Conservation (phyloP, 1,140 invertebrate genomes). For the Saxidomus purpurata region DNA sequence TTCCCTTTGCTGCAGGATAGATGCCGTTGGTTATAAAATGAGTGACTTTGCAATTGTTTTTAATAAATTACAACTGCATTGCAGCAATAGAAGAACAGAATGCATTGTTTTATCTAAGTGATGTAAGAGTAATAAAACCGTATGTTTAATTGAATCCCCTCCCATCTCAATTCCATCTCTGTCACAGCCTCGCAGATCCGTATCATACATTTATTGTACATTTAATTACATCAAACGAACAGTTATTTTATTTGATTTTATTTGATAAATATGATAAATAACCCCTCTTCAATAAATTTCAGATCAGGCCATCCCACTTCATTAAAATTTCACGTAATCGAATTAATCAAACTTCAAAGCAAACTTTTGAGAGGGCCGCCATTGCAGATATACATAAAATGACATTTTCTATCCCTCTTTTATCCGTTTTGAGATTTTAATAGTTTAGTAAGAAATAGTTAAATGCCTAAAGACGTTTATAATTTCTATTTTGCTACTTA, state of each 20-base stretch:
- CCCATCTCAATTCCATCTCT: too few species aligned
- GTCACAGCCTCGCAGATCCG: too few species aligned
- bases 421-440: neutral
- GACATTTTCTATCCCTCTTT: neutral
- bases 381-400: neutral
- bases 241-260: neutral
- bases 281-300: neutral
- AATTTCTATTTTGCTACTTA: neutral
- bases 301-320: slow-evolving; percentile 4
- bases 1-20: too few species aligned
- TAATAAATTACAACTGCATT: too few species aligned
- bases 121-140: too few species aligned
- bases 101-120: too few species aligned
- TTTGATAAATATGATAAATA: neutral
- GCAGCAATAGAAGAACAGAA: too few species aligned
- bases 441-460: neutral
- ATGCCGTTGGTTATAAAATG: too few species aligned
- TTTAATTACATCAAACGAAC: neutral
- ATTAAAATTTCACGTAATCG: slow-evolving; percentile 24
- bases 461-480: too few species aligned
- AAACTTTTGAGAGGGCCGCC: neutral
- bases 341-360: slow-evolving; percentile 17
- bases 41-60: too few species aligned
- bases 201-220: neutral
- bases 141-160: too few species aligned